Evolutionary conservation across 2,113 vertebrate genomes (phyloP).

Genomic region (Centropus unirufus): DNA sequence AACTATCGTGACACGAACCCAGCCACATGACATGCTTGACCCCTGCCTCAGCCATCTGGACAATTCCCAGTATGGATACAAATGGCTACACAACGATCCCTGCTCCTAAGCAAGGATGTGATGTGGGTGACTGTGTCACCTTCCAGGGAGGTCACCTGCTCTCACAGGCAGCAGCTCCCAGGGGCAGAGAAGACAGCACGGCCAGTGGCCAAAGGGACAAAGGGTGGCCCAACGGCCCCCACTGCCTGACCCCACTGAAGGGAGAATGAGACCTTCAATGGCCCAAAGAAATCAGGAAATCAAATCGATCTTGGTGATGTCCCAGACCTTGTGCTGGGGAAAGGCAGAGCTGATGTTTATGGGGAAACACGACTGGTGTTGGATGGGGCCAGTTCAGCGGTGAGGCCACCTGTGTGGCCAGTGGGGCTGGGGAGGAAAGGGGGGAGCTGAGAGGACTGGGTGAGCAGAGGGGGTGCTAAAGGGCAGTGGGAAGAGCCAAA

Average conservation of each 20-base stretch:
- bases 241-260: fast-evolving
- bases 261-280: neutral
- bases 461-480: too few species aligned
- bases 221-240: fast-evolving
- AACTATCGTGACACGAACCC: fast-evolving
- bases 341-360: neutral
- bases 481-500: too few species aligned
- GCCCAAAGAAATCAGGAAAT: neutral
- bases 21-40: neutral
- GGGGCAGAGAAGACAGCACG: neutral
- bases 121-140: neutral
- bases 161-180: neutral
- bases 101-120: fast-evolving
- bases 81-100: fast-evolving
- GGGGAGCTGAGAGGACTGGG: too few species aligned
- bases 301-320: neutral
- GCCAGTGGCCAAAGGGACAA: neutral
- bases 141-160: neutral
- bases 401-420: neutral
- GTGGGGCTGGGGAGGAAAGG: too few species aligned
- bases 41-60: fast-evolving
- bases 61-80: neutral
- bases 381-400: fast-evolving
- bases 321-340: neutral
- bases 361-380: fast-evolving